Base-by-base conservation (phyloP, 2,888 invertebrate species). In the Drosophila dives region DNA sequence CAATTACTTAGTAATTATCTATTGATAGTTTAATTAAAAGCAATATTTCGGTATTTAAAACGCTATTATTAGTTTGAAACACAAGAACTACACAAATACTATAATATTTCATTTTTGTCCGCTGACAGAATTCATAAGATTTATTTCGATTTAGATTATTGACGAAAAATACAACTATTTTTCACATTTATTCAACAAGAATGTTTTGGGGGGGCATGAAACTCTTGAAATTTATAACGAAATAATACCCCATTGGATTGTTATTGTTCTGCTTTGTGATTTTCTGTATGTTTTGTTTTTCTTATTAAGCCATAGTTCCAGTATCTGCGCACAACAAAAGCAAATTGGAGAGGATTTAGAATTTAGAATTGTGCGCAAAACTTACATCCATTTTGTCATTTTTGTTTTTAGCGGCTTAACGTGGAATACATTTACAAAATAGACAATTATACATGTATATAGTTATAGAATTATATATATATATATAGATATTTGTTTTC, bases 351-450 rank as follows among this genome's bases (percentile, higher is more conserved):
- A 36, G 20, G n/a, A 34, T 53, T 55, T 38, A 8, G 36, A 54
- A 38, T 38, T 55, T 17, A 8, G n/a, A 38, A 55, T 38, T 55
- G 26, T 38, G 40, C 55, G 55, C 56, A 38, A 36, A 72, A 63
- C 15, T 61, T 36, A 26, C 17, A 64, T 29, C 42, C 61, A 50
- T 20, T 32, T 61, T 49, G 1, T 17, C 23, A 11, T 53, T 7
- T 32, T 51, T 32, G 7, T 33, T 40, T n/a, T 51, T 55, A 23
- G 54, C 62, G 72, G 32, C 38, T 38, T 62, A 51, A 55, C 60
- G 54, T 73, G 65, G 77, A 75, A 76, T 81, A 83, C 77, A 72
- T 60, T 75, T 77, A 83, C 76, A 83, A 86, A 81, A 81, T 83
- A 83, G 71, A 76, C 83, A 75, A 62, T 71, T 70, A 73, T 66